phyloP scores from a whole-genome alignment of 2,797 vertebrate genomes.

The Acrocephalus scirpaceus region DNA sequence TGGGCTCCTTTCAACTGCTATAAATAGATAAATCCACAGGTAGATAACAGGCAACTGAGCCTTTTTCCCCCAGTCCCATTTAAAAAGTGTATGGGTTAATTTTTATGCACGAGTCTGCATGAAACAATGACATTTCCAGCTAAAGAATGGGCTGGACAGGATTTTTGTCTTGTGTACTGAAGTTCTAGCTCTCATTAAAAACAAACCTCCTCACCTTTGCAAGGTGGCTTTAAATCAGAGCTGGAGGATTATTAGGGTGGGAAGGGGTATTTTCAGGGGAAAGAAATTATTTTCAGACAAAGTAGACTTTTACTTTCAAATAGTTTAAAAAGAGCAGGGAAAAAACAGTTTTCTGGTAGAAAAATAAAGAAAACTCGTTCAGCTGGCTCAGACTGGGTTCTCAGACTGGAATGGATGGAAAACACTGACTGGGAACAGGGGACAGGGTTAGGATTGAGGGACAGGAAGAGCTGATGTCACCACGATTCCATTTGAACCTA shows the following conservation, averaged over 20 bases:
- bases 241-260: background rate
- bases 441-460: background rate
- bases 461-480: background rate
- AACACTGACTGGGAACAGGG: background rate
- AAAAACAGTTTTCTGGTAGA: background rate
- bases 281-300: background rate
- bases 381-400: background rate
- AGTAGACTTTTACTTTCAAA: background rate
- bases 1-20: background rate
- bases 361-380: background rate
- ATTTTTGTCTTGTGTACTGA: background rate
- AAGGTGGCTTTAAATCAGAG: background rate
- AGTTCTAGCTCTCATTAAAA: background rate
- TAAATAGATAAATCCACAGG: background rate
- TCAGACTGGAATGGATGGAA: background rate
- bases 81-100: background rate
- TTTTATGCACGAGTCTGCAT: background rate
- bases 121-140: background rate
- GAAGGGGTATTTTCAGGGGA: background rate
- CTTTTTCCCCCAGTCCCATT: background rate
- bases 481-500: fast-evolving
- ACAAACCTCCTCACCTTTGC: background rate
- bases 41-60: background rate
- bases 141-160: background rate
- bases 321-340: fast-evolving